A percentile compares a stretch with the other conserved stretches of the same genome.
phyloP scores from a whole-genome alignment of 2,888 invertebrate genomes.

The Leptinotarsa tumamoca region DNA sequence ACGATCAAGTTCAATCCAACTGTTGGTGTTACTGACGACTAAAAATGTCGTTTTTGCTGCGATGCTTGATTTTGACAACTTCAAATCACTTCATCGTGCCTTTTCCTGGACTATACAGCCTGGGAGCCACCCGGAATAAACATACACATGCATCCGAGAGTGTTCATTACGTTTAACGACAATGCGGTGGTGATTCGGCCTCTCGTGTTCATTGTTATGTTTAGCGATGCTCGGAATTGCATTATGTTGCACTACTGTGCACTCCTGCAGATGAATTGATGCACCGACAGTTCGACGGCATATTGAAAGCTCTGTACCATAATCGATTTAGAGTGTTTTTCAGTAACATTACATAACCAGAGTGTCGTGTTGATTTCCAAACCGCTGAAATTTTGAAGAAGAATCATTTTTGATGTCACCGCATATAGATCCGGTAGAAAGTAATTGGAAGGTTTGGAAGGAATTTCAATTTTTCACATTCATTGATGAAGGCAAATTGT shows the following conservation, averaged over 20 bases:
- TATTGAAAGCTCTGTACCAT: not conserved
- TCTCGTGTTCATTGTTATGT: conserved; percentile 15
- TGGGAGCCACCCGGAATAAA: conserved; percentile 3
- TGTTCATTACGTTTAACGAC: conserved; percentile 17
- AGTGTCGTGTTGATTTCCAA: no score
- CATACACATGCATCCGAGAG: conserved; percentile 4
- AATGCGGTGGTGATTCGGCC: conserved; percentile 15
- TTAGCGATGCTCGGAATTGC: conserved; percentile 14
- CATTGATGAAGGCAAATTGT: no score
- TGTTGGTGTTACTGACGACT: no score
- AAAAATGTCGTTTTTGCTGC: no score
- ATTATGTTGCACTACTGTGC: conserved; percentile 11
- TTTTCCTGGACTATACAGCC: conserved; percentile 1
- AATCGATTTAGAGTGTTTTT: not conserved
- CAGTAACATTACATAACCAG: not conserved
- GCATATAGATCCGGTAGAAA: no score
- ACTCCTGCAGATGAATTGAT: conserved; percentile 14
- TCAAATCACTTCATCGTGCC: not conserved
- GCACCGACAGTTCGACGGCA: conserved; percentile 7
- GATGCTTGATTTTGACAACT: no score
- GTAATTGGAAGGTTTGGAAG: no score
- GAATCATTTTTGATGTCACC: no score
- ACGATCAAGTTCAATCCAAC: no score
- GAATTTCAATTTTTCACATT: no score
- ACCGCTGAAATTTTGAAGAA: no score